Percentiles rank a stretch among this genome's conserved stretches.
Evolutionary conservation across 2,888 invertebrate genomes (phyloP).

Genomic region (Desoria tigrina): DNA sequence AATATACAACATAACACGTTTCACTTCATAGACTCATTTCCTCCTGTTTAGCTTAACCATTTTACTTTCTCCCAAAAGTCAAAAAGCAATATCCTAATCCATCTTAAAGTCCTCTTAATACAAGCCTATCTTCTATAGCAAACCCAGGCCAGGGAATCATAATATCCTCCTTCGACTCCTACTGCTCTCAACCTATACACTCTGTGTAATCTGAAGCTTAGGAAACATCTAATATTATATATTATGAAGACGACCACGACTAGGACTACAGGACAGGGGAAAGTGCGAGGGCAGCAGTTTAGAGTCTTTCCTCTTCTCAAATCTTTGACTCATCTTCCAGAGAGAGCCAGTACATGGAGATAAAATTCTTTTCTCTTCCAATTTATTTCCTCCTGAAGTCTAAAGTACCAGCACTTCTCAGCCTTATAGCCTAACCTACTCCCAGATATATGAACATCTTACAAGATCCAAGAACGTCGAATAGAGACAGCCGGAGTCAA

Average conservation of each 20-base stretch:
- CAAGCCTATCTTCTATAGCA: no score
- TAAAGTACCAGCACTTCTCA: no score
- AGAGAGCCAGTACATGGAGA: not conserved
- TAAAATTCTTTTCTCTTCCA: slow-evolving; percentile 11
- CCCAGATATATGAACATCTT: no score
- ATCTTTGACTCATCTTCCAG: not conserved
- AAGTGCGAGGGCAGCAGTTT: not conserved
- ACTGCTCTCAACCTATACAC: no score
- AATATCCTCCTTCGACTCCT: no score
- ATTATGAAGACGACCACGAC: no score
- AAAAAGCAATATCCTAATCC: slow-evolving; percentile 18
- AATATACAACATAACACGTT: slow-evolving; percentile 1
- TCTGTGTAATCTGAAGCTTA: no score
- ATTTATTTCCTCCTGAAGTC: not conserved
- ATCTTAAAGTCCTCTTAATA: slow-evolving; percentile 3
- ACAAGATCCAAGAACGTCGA: no score
- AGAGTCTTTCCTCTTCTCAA: not conserved
- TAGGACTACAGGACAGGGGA: no score
- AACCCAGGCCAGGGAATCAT: no score
- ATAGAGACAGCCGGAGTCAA: not conserved
- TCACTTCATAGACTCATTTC: not conserved
- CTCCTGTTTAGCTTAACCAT: not conserved
- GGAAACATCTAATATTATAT: no score
- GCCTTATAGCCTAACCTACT: no score
- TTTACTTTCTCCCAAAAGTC: slow-evolving; percentile 1